Percentiles rank a stretch among this genome's conserved stretches.
Conservation (phyloP, 2,797 vertebrate species). For the Dipus sagitta region DNA sequence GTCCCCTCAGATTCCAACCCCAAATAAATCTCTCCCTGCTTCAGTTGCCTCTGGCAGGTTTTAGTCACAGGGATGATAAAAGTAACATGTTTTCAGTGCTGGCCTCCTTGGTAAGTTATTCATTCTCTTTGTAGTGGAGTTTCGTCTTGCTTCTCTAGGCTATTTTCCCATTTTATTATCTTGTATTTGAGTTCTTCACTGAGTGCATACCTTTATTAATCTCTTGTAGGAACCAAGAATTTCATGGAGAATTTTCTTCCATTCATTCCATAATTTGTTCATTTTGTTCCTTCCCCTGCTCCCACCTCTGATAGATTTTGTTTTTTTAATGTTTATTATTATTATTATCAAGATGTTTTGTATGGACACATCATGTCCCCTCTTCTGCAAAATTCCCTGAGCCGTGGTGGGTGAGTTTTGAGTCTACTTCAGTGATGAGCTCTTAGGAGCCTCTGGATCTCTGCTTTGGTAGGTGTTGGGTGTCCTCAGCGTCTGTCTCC, state of each 20-base stretch:
- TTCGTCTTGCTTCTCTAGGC: neutral
- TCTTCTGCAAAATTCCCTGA: too few species aligned
- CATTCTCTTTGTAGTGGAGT: neutral
- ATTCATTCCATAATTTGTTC: neutral
- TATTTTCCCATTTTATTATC: neutral
- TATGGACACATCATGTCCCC: too few species aligned
- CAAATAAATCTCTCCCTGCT: neutral
- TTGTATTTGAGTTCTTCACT: neutral
- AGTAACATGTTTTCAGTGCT: neutral
- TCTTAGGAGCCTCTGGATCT: too few species aligned
- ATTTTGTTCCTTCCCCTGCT: neutral
- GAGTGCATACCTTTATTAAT: neutral
- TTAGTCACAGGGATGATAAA: neutral
- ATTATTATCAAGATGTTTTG: too few species aligned
- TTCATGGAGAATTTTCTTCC: neutral
- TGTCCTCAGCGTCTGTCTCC: too few species aligned
- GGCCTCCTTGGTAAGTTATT: neutral
- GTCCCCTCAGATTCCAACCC: neutral
- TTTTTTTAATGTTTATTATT: too few species aligned
- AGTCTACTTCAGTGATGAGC: too few species aligned
- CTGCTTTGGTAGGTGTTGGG: too few species aligned
- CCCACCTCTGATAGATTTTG: neutral
- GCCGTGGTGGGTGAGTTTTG: too few species aligned
- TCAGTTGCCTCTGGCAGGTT: neutral
- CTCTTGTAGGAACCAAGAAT: neutral